phyloP scores from a whole-genome alignment of 35 echinoderm and acorn worm genomes.

The Strongylocentrotus purpuratus region DNA sequence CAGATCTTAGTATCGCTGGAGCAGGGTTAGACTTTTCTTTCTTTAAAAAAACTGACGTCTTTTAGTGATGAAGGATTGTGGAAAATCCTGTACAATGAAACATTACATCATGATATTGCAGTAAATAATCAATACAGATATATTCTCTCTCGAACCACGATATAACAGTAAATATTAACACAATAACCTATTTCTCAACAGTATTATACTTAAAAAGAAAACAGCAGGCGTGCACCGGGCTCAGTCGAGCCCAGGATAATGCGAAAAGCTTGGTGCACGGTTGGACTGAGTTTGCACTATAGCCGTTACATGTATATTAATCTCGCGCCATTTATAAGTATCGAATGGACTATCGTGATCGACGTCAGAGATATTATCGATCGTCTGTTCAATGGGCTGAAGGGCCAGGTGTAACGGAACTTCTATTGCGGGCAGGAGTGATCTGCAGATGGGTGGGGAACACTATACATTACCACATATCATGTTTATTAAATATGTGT shows the following conservation, averaged over 20 bases:
- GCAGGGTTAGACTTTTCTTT: too few relatives aligned
- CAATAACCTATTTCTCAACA: not conserved
- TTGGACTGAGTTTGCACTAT: not conserved
- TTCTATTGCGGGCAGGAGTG: not conserved
- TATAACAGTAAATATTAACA: not conserved
- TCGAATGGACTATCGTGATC: not conserved
- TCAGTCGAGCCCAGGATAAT: not conserved
- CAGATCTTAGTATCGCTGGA: too few relatives aligned
- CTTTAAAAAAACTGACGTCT: too few relatives aligned
- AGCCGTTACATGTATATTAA: not conserved
- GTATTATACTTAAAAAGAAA: not conserved
- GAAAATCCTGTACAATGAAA: too few relatives aligned
- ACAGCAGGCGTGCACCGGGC: not conserved
- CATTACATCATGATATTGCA: too few relatives aligned
- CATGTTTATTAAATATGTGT: not conserved
- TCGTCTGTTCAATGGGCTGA: not conserved
- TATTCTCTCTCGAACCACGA: too few relatives aligned
- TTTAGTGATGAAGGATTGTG: too few relatives aligned
- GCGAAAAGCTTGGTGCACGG: not conserved
- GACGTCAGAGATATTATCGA: not conserved
- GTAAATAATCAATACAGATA: too few relatives aligned
- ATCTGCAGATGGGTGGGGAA: not conserved
- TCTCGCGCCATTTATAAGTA: not conserved
- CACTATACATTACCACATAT: not conserved
- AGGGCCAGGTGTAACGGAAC: not conserved